These are phyloP conservation scores for Amphibalanus amphitrite DNA, from an alignment of 1,140 invertebrate species.

Conservation along the genomic window DNA sequence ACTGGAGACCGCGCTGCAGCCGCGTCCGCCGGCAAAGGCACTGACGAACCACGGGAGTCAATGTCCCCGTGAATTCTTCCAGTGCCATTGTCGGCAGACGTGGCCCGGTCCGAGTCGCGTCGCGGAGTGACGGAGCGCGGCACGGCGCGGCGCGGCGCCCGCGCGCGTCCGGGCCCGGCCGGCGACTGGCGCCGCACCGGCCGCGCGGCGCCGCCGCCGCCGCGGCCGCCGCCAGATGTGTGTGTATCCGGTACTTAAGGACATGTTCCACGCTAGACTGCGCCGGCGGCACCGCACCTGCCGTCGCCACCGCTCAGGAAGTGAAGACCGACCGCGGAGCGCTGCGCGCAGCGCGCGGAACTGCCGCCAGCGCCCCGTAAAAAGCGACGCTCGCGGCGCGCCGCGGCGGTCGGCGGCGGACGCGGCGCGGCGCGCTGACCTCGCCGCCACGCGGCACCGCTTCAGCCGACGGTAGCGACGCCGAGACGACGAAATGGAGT, in stretches of 20 bases:
- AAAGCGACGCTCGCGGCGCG: background rate
- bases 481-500: too few relatives aligned
- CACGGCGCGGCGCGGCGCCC: too few relatives aligned
- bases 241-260: conserved; percentile 1
- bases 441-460: too few relatives aligned
- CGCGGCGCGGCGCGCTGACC: too few relatives aligned
- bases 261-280: background rate
- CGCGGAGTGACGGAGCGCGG: too few relatives aligned
- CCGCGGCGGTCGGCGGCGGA: too few relatives aligned
- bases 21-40: background rate
- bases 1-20: background rate
- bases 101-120: too few relatives aligned
- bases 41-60: background rate
- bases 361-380: background rate
- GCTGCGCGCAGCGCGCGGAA: background rate
- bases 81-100: background rate
- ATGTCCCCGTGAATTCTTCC: background rate
- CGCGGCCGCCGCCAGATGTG: background rate
- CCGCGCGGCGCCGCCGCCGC: too few relatives aligned
- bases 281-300: background rate
- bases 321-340: background rate
- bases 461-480: too few relatives aligned
- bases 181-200: background rate
- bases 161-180: too few relatives aligned
- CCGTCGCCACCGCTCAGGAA: background rate